Conservation (phyloP, 92 coral and sea anemone genomes). For the Phenganax marumi region DNA sequence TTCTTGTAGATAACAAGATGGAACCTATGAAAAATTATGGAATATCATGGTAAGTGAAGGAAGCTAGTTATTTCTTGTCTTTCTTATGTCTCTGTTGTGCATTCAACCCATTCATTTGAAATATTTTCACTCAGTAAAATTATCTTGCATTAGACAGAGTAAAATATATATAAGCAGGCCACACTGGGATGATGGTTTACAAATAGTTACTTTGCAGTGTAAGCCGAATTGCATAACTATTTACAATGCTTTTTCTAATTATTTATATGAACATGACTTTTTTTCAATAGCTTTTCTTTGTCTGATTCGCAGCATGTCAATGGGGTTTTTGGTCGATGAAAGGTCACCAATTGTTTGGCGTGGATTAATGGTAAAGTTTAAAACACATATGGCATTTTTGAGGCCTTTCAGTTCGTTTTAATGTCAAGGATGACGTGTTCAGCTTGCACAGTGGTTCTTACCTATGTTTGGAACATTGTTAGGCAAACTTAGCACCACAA, state of each 20-base stretch:
- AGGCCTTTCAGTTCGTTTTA: neutral
- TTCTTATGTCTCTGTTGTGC: no score
- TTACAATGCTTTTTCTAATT: no score
- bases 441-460: no score
- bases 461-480: no score
- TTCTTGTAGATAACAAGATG: constrained; percentile 77
- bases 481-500: no score
- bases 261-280: no score
- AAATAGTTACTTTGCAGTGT: neutral
- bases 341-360: constrained; percentile 94
- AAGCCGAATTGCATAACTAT: neutral
- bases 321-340: constrained; percentile 93
- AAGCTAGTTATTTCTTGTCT: neutral
- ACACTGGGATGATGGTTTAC: neutral
- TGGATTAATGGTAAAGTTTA: constrained; percentile 77
- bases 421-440: no score
- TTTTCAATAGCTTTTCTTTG: neutral
- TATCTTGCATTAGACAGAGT: neutral
- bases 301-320: constrained; percentile 75
- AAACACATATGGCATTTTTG: neutral
- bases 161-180: neutral
- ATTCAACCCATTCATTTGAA: no score
- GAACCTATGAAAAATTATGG: constrained; percentile 89
- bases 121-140: no score
- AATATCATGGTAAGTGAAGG: constrained; percentile 74